phyloP scores from a whole-genome alignment of 2,888 invertebrate species.

The Epistrophe grossulariae region DNA sequence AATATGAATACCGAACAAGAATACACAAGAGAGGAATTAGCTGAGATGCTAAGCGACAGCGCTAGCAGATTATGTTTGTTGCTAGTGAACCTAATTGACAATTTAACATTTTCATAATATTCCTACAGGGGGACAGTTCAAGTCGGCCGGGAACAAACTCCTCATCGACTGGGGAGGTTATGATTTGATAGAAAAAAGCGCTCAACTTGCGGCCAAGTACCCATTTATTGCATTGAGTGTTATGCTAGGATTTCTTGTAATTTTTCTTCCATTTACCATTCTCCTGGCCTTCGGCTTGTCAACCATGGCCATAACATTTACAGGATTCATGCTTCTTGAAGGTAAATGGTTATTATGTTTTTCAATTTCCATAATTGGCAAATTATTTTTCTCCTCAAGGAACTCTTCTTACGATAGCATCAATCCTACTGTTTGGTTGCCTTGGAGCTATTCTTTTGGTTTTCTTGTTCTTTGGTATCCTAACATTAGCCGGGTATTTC shows the following conservation, averaged over 20 bases:
- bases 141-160: slow-evolving; percentile 49
- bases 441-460: slow-evolving; percentile 79
- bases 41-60: slow-evolving; percentile 53
- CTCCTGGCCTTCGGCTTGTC: slow-evolving; percentile 81
- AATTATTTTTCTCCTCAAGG: slow-evolving; percentile 77
- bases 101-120: background rate
- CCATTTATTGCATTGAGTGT: slow-evolving; percentile 75
- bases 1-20: slow-evolving; percentile 45
- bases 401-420: slow-evolving; percentile 81
- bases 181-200: slow-evolving; percentile 69
- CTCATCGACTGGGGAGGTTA: slow-evolving; percentile 68
- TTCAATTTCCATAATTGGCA: background rate
- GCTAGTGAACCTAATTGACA: background rate
- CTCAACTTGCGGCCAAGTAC: slow-evolving; percentile 75
- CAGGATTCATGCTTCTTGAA: slow-evolving; percentile 82
- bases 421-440: slow-evolving; percentile 81
- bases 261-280: slow-evolving; percentile 80
- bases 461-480: slow-evolving; percentile 78
- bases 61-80: slow-evolving; percentile 57
- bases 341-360: slow-evolving; percentile 77
- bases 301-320: slow-evolving; percentile 81
- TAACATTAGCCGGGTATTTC: slow-evolving; percentile 80
- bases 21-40: slow-evolving; percentile 65
- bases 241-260: slow-evolving; percentile 60
- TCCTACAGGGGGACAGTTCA: slow-evolving; percentile 57